Evolutionary conservation across 2,797 vertebrate genomes (phyloP).

Genomic region (Hemitrygon akajei): DNA sequence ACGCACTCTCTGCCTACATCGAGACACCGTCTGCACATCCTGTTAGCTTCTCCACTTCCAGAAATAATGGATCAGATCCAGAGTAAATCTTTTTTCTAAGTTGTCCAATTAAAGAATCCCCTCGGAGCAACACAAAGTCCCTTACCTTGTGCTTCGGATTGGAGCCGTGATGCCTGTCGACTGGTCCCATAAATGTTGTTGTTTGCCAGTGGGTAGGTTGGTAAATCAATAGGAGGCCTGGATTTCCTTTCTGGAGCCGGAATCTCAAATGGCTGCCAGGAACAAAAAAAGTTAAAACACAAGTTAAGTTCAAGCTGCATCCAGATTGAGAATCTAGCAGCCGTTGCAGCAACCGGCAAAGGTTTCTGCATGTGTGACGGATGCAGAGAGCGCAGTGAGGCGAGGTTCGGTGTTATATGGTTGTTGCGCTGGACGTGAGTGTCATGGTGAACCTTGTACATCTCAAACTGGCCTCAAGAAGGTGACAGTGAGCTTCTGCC

Average conservation of each 20-base stretch:
- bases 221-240: too few relatives aligned
- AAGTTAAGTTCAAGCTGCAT: neutral
- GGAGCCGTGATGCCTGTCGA: neutral
- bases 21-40: conserved; percentile 40
- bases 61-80: neutral
- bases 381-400: neutral
- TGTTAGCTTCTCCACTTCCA: neutral
- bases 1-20: too few relatives aligned
- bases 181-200: neutral
- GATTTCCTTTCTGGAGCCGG: neutral
- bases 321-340: neutral
- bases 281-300: too few relatives aligned
- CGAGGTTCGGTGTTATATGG: too few relatives aligned
- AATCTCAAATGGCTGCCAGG: neutral
- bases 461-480: neutral
- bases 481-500: too few relatives aligned
- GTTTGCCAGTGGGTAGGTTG: neutral
- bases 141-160: neutral
- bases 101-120: too few relatives aligned
- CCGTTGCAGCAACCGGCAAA: neutral
- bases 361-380: neutral
- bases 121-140: too few relatives aligned
- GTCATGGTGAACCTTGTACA: neutral
- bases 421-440: neutral
- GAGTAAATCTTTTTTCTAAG: neutral